Evolutionary conservation across 2,113 vertebrate species (phyloP), one percentile per base, ranked within the genome.

Genomic region (Cephalopterus ornatus): DNA sequence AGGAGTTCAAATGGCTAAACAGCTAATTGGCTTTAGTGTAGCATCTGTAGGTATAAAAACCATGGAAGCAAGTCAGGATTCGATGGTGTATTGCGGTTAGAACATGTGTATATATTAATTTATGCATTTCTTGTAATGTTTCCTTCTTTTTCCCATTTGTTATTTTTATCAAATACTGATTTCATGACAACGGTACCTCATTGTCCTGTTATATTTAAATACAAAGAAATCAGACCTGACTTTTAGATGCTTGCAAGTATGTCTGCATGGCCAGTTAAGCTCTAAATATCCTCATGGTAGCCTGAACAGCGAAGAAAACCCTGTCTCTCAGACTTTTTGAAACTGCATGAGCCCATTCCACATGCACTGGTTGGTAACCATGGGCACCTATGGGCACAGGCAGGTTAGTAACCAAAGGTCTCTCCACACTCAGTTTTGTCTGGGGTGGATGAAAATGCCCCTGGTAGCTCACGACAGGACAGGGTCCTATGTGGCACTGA

Each of bases 161-260:
- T 53, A 16, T 67, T 88, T 88, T 83, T 28, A 67, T 28, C 39
- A 76, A 52, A 67, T 27, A 58, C 20, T 47, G 44, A 19, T 66
- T 84, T 74, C 3, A 35, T 70, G 11, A 47, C 90, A 88, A 55
- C 13, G 11, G 42, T 39, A 63, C 24, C 35, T 85, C 26, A 30
- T 76, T 89, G 82, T 93, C 46, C 35, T 59, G 39, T 74, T 77
- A 59, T 65, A 19, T 91, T 89, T 95, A 85, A 92, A 85, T 68
- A 37, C 8, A 52, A 82, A 61, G 50, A 73, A 70, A 79, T 42
- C 11, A 79, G 17, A 68, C 10, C 5, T 46, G 53, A 47, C 14
- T 77, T 83, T 28, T 52, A 47, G 59, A 46, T 74, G 56, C 21
- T 71, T 93, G 67, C 63, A 68, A 95, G 61, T 47, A 61, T 0